A percentile compares a stretch with the other conserved stretches of the same genome.
Conservation (phyloP, 2,888 invertebrate species). For the Blastobasis adustella region DNA sequence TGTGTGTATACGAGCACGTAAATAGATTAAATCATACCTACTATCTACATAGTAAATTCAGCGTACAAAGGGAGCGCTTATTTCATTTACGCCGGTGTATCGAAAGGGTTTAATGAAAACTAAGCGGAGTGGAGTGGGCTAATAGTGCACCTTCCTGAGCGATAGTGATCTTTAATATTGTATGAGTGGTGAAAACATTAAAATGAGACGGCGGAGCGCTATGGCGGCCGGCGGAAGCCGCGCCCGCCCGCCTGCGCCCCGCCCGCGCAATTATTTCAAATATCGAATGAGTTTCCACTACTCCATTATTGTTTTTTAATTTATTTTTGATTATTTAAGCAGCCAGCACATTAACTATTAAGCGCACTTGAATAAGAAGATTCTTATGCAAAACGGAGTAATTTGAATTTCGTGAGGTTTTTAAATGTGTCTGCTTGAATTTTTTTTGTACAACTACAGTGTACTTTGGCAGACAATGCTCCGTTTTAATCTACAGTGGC, state of each 20-base stretch:
- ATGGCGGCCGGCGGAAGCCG: slow-evolving; percentile 46
- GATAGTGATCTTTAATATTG: slow-evolving; percentile 71
- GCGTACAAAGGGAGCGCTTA: not conserved
- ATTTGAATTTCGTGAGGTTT: too few species aligned
- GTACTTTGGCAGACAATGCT: too few species aligned
- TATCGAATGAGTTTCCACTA: slow-evolving; percentile 7
- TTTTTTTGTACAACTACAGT: too few species aligned
- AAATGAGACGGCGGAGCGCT: slow-evolving; percentile 25
- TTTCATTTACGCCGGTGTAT: slow-evolving; percentile 15
- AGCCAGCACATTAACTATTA: too few species aligned
- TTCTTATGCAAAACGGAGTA: too few species aligned
- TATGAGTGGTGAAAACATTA: slow-evolving; percentile 65
- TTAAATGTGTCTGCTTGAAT: too few species aligned
- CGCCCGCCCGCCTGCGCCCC: slow-evolving; percentile 31
- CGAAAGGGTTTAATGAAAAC: slow-evolving; percentile 66
- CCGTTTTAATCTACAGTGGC: too few species aligned
- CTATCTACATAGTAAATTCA: not conserved
- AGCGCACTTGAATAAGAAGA: too few species aligned
- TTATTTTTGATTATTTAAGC: too few species aligned
- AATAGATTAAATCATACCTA: not conserved
- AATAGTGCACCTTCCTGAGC: slow-evolving; percentile 61
- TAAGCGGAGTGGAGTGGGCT: slow-evolving; percentile 39
- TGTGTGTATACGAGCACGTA: too few species aligned
- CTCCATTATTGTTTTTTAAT: not conserved
- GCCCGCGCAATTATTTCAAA: slow-evolving; percentile 22